Conservation (phyloP, 2,797 vertebrate genomes). For the Bufotes viridis region DNA sequence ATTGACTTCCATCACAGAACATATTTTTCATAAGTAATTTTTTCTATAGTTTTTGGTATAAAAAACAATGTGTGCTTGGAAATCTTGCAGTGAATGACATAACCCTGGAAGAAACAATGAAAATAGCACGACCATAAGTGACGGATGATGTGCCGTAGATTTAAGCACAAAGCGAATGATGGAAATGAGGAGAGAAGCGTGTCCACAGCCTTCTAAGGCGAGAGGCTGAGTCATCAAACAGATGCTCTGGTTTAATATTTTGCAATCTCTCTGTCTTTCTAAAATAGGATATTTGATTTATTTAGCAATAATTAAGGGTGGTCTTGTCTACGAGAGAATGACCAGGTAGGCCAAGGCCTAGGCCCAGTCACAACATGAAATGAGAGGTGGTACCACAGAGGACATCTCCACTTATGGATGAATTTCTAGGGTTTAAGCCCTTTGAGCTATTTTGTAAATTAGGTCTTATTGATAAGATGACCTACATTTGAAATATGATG, state of each 20-base stretch:
- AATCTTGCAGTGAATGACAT: conserved; percentile 15
- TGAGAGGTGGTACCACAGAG: too few relatives aligned
- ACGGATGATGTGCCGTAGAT: neutral
- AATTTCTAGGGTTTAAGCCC: too few relatives aligned
- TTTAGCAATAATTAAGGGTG: neutral
- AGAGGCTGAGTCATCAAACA: neutral
- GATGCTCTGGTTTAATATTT: neutral
- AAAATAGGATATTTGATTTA: neutral
- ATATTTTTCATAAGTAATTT: too few relatives aligned
- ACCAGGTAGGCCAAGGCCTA: too few relatives aligned
- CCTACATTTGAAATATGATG: too few relatives aligned
- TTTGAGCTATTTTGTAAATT: too few relatives aligned
- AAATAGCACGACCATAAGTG: conserved; percentile 24
- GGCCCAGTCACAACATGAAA: too few relatives aligned
- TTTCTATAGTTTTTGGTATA: neutral
- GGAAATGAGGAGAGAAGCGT: neutral
- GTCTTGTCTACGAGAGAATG: too few relatives aligned
- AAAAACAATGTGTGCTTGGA: neutral
- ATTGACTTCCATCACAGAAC: neutral
- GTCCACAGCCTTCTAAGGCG: conserved; percentile 20
- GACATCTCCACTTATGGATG: too few relatives aligned
- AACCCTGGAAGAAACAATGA: neutral
- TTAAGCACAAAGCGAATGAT: neutral
- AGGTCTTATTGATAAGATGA: too few relatives aligned
- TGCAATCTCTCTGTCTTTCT: neutral